A percentile compares a stretch with the other conserved stretches of the same genome.
Evolutionary conservation across 1,140 invertebrate species (phyloP).

Genomic region (Pollicipes pollicipes): DNA sequence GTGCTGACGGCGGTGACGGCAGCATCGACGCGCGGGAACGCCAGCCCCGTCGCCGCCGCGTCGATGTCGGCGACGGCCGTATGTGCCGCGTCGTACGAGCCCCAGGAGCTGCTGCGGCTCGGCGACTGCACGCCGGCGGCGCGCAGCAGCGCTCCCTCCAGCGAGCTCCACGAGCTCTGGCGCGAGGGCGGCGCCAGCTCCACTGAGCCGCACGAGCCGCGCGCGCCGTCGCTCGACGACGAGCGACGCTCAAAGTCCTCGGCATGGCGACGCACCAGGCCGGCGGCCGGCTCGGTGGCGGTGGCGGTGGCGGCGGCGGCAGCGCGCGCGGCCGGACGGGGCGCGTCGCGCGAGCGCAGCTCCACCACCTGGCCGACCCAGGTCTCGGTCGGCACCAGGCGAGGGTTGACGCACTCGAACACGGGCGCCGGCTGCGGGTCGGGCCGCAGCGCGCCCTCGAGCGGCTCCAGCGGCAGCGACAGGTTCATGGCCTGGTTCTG

Average conservation of each 20-base stretch:
- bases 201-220: background rate
- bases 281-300: background rate
- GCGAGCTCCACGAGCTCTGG: background rate
- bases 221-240: conserved; percentile 21
- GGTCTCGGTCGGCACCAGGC: background rate
- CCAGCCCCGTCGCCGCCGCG: background rate
- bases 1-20: background rate
- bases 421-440: background rate
- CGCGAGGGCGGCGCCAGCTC: background rate
- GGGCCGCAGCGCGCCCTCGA: background rate
- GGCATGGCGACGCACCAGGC: conserved; percentile 38
- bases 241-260: conserved; percentile 29
- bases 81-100: conserved; percentile 40
- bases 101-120: conserved; percentile 57
- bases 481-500: conserved; percentile 71
- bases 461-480: conserved; percentile 19
- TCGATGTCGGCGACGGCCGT: background rate
- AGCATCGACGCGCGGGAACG: too few relatives aligned
- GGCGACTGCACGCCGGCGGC: conserved; percentile 9
- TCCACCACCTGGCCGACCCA: background rate
- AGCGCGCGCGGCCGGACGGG: too few relatives aligned
- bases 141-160: background rate
- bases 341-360: background rate
- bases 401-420: background rate
- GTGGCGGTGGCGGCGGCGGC: background rate